phyloP scores from a whole-genome alignment of 2,888 invertebrate genomes.

The Drosophila subsilvestris region DNA sequence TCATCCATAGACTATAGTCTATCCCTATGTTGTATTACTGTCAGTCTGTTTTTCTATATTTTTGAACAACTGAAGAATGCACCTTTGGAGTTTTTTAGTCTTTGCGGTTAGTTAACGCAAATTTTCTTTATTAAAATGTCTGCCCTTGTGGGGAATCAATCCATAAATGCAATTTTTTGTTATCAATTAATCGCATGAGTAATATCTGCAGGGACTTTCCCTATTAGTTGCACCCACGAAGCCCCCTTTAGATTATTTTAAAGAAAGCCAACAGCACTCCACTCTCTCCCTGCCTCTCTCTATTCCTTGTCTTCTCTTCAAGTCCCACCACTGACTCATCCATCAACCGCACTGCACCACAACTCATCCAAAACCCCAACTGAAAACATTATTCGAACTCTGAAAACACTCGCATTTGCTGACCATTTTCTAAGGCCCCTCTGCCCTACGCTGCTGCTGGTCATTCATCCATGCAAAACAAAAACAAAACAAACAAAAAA shows the following conservation, averaged over 20 bases:
- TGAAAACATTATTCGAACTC: slow-evolving; percentile 17
- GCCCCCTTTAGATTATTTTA: not conserved
- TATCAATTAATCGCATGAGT: not conserved
- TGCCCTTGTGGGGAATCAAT: not conserved
- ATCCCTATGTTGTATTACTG: no score
- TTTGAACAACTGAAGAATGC: no score
- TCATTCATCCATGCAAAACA: slow-evolving; percentile 54
- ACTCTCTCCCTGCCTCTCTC: not conserved
- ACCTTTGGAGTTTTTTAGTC: no score
- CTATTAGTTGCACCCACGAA: not conserved
- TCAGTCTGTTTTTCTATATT: no score
- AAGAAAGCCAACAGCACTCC: not conserved
- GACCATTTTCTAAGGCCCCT: slow-evolving; percentile 42
- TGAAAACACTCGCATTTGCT: slow-evolving; percentile 27
- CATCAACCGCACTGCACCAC: slow-evolving; percentile 11
- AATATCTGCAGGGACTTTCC: not conserved
- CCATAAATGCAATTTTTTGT: not conserved
- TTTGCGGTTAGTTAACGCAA: no score
- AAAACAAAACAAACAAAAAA: slow-evolving; percentile 26
- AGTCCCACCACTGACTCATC: slow-evolving; percentile 30
- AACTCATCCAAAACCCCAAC: slow-evolving; percentile 12
- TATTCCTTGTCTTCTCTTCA: not conserved
- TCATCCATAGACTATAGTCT: no score
- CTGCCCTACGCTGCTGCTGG: slow-evolving; percentile 10
- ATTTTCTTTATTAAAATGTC: no score